phyloP scores from a whole-genome alignment of 2,113 vertebrate species.

The Ramphastos sulfuratus region DNA sequence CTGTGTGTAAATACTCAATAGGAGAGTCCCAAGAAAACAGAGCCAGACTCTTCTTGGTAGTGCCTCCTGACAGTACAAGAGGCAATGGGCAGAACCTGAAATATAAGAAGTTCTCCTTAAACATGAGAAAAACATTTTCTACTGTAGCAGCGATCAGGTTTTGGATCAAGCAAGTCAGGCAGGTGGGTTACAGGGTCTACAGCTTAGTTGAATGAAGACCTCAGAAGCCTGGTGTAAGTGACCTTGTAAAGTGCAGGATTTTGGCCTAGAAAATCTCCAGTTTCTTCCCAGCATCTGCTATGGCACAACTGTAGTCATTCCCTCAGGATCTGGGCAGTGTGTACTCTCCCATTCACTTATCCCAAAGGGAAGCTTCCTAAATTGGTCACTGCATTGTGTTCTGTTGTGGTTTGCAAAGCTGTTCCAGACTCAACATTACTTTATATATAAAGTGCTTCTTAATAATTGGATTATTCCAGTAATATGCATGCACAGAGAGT shows the following conservation, averaged over 20 bases:
- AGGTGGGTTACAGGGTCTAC: background rate
- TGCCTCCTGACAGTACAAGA: background rate
- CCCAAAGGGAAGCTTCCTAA: background rate
- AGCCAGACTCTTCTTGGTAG: background rate
- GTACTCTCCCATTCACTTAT: rapidly evolving
- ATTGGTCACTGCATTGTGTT: rapidly evolving
- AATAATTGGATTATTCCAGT: background rate
- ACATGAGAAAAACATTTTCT: background rate
- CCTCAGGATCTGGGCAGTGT: background rate
- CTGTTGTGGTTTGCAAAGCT: background rate
- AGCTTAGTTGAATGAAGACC: rapidly evolving
- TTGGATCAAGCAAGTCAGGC: background rate
- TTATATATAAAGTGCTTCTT: background rate
- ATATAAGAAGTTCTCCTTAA: background rate
- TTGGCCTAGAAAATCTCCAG: background rate
- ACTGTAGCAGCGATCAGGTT: rapidly evolving
- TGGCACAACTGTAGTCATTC: too few species aligned
- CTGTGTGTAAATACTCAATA: background rate
- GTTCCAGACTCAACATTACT: background rate
- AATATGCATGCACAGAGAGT: background rate
- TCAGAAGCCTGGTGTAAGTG: background rate
- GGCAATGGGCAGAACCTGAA: background rate
- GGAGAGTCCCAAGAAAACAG: background rate
- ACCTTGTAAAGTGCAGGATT: background rate
- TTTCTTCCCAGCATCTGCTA: background rate